Percentiles rank a stretch among this genome's conserved stretches.
Conservation (phyloP, 2,113 vertebrate species). For the Perca flavescens region DNA sequence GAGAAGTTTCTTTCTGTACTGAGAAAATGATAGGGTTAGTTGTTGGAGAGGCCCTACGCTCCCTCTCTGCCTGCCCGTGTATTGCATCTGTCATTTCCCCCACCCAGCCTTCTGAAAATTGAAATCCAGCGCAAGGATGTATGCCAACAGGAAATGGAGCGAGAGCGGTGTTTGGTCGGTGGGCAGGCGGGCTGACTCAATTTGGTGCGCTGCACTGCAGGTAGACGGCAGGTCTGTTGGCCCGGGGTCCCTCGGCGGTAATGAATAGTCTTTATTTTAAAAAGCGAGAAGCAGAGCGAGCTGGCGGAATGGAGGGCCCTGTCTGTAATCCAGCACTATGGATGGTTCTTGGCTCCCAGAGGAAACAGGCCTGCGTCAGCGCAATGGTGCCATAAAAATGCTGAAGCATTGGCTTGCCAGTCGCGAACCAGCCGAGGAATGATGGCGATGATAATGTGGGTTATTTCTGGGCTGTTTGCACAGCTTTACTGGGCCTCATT, state of each 20-base stretch:
- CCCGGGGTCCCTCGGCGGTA: slow-evolving; percentile 48
- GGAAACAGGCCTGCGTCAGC: slow-evolving; percentile 70
- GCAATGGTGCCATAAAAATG: slow-evolving; percentile 77
- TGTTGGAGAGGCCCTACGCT: slow-evolving; percentile 19
- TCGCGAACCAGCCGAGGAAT: slow-evolving; percentile 63
- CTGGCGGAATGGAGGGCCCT: slow-evolving; percentile 34
- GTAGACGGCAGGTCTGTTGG: slow-evolving; percentile 59
- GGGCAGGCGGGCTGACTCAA: slow-evolving; percentile 55
- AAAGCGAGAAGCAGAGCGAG: slow-evolving; percentile 58
- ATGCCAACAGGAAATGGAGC: slow-evolving; percentile 66
- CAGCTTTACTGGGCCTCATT: slow-evolving; percentile 71
- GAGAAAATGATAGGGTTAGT: slow-evolving; percentile 22
- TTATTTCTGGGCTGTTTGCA: slow-evolving; percentile 80
- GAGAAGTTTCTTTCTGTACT: slow-evolving; percentile 9
- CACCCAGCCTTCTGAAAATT: slow-evolving; percentile 45
- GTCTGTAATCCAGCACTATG: slow-evolving; percentile 70
- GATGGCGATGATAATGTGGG: slow-evolving; percentile 73
- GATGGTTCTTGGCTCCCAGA: slow-evolving; percentile 72
- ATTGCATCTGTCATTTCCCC: slow-evolving; percentile 50
- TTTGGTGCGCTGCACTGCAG: slow-evolving; percentile 57
- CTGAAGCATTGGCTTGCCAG: slow-evolving; percentile 65
- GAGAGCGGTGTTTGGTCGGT: slow-evolving; percentile 43
- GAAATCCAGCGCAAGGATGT: slow-evolving; percentile 44
- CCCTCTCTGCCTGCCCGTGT: slow-evolving; percentile 7
- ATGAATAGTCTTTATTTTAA: slow-evolving; percentile 83